A percentile compares a stretch with the other conserved stretches of the same genome.
Evolutionary conservation across 2,888 invertebrate species (phyloP).

Genomic region (Orchestes rusci): DNA sequence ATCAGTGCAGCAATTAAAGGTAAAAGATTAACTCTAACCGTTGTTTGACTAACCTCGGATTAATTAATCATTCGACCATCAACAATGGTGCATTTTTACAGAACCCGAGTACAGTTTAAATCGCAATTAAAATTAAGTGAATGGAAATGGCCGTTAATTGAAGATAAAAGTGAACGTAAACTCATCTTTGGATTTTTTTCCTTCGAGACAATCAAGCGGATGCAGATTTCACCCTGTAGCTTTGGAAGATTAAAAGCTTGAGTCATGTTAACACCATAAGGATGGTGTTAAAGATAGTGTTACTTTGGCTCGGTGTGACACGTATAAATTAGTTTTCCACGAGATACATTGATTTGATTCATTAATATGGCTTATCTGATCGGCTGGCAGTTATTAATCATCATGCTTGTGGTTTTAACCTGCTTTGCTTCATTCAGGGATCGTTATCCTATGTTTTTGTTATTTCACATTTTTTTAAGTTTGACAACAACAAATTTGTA

Average conservation of each 20-base stretch:
- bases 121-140: conserved; percentile 23
- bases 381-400: conserved; percentile 13
- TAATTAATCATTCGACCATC: conserved; percentile 20
- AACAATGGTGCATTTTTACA: conserved; percentile 18
- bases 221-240: conserved; percentile 11
- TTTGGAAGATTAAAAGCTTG: conserved; percentile 20
- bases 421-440: too few relatives aligned
- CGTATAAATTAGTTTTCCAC: conserved; percentile 28
- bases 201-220: too few relatives aligned
- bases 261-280: conserved; percentile 28
- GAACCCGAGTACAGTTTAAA: conserved; percentile 16
- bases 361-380: conserved; percentile 22
- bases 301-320: conserved; percentile 27
- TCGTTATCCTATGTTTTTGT: too few relatives aligned
- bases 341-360: conserved; percentile 28
- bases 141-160: conserved; percentile 20
- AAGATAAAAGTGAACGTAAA: conserved; percentile 22
- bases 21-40: conserved; percentile 15
- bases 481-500: too few relatives aligned
- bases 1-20: conserved; percentile 14
- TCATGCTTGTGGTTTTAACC: too few relatives aligned
- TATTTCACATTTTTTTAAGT: too few relatives aligned
- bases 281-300: conserved; percentile 31
- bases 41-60: conserved; percentile 19
- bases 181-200: too few relatives aligned